Percentiles rank a stretch among this genome's conserved stretches.
These are phyloP conservation scores for Pyrochroa serraticornis DNA, from an alignment of 2,888 invertebrate genomes.

Conservation along the genomic window DNA sequence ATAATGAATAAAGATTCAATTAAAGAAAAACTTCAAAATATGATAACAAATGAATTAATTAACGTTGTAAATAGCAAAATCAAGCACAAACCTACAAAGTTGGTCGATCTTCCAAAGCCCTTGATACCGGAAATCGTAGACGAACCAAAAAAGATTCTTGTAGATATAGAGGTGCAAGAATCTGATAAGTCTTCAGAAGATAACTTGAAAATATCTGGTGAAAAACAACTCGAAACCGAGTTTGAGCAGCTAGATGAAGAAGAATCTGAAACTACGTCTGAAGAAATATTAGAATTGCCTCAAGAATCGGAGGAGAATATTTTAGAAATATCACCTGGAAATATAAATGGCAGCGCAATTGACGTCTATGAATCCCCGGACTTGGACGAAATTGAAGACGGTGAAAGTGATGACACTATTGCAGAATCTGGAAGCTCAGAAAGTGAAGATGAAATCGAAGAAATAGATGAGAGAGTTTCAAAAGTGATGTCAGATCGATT, in stretches of 20 bases:
- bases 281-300: background rate
- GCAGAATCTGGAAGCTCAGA: slow-evolving; percentile 20
- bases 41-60: slow-evolving; percentile 47
- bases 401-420: slow-evolving; percentile 31
- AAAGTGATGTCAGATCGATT: slow-evolving; percentile 42
- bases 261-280: slow-evolving; percentile 6
- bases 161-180: background rate
- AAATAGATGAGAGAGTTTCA: slow-evolving; percentile 24
- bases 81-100: slow-evolving; percentile 3
- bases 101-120: background rate
- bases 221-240: background rate
- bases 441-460: background rate
- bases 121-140: slow-evolving; percentile 4
- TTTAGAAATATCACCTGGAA: background rate
- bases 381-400: background rate
- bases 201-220: background rate
- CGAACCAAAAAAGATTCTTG: background rate
- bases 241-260: too few relatives aligned
- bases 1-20: slow-evolving; percentile 59
- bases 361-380: slow-evolving; percentile 25
- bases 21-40: slow-evolving; percentile 56
- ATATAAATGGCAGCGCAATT: slow-evolving; percentile 5
- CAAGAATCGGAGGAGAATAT: background rate
- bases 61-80: slow-evolving; percentile 37
- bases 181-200: slow-evolving; percentile 5